Evolutionary conservation across 2,113 vertebrate species (phyloP).

Genomic region (Sphaerodactylus townsendi): DNA sequence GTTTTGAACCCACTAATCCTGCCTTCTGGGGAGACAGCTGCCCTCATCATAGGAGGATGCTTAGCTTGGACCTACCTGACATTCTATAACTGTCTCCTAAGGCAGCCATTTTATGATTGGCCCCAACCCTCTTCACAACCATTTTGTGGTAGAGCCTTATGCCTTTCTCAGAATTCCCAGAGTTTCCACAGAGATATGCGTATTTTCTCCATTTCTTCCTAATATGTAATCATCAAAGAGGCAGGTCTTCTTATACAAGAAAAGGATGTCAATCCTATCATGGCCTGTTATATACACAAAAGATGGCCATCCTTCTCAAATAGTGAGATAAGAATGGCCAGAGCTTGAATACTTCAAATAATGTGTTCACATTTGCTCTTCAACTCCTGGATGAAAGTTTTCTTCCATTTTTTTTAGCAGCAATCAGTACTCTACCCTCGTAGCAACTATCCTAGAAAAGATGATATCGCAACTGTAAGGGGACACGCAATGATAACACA

Average conservation of each 20-base stretch:
- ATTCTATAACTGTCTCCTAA: too few species aligned
- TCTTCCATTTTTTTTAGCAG: not conserved
- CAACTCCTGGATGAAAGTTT: not conserved
- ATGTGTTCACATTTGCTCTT: not conserved
- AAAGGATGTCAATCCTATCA: not conserved
- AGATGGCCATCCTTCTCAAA: not conserved
- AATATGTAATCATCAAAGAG: too few species aligned
- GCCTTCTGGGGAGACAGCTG: too few species aligned
- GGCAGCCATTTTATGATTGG: too few species aligned
- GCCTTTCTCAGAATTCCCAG: too few species aligned
- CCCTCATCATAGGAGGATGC: too few species aligned
- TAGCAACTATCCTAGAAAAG: not conserved
- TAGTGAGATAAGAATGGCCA: not conserved
- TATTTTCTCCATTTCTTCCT: not conserved
- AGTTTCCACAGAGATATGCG: too few species aligned
- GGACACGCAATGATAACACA: not conserved
- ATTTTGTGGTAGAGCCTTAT: too few species aligned
- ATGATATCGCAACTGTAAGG: not conserved
- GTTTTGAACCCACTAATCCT: too few species aligned
- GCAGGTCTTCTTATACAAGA: not conserved
- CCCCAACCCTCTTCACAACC: too few species aligned
- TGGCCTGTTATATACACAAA: not conserved
- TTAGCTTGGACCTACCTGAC: too few species aligned
- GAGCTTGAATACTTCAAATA: not conserved
- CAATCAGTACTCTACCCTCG: not conserved